phyloP scores from a whole-genome alignment of 2,797 vertebrate genomes.

The Pampus argenteus region DNA sequence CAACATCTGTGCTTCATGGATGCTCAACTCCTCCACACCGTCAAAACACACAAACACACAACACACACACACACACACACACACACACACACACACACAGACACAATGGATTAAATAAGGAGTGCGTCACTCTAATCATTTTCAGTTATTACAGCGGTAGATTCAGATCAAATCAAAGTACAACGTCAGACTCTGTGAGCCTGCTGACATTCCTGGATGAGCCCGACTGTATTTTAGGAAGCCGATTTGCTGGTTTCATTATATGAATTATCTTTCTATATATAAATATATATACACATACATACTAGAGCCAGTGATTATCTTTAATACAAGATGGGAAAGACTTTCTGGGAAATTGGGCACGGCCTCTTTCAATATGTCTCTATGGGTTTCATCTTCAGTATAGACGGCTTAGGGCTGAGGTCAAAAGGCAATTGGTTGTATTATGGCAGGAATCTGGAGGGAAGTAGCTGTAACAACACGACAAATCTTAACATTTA shows the following conservation, averaged over 20 bases:
- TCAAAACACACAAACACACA: constrained; percentile 23
- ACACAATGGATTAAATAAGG: constrained; percentile 65
- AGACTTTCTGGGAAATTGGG: constrained; percentile 50
- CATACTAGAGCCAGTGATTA: constrained; percentile 35
- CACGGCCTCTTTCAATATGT: constrained; percentile 1
- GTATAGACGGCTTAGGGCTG: constrained; percentile 32
- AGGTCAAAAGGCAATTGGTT: constrained; percentile 48
- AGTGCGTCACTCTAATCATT: constrained; percentile 58
- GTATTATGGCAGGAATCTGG: constrained; percentile 27
- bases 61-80: constrained; percentile 2
- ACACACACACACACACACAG: constrained; percentile 25
- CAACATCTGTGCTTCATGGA: constrained; percentile 35
- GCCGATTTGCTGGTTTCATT: constrained; percentile 40
- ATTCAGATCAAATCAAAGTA: constrained; percentile 52
- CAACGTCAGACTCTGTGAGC: constrained; percentile 24
- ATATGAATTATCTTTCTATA: constrained; percentile 42
- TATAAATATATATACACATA: too few relatives aligned
- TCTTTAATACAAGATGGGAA: constrained; percentile 45
- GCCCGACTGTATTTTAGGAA: constrained; percentile 55
- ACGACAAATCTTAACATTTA: constrained; percentile 6
- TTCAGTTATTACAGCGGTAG: constrained; percentile 51
- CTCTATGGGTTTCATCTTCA: constrained; percentile 40
- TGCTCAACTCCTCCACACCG: constrained; percentile 50
- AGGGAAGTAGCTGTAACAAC: constrained; percentile 15
- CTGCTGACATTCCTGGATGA: constrained; percentile 45